phyloP scores from a whole-genome alignment of 2,888 invertebrate species.

The Eucera pruinosa region DNA sequence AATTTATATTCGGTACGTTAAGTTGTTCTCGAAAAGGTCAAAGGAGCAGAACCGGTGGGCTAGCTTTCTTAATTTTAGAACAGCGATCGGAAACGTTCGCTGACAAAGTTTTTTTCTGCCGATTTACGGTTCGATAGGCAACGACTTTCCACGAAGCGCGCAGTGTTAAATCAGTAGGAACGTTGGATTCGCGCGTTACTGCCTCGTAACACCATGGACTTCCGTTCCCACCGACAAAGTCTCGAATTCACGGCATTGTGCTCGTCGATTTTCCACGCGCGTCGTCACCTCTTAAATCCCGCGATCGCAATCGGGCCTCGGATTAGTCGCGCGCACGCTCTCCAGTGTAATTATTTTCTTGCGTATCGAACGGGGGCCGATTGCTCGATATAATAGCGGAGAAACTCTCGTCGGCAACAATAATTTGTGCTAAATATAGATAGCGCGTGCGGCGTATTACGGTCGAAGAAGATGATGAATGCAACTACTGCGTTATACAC shows the following conservation, averaged over 20 bases:
- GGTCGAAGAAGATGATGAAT: slow-evolving; percentile 41
- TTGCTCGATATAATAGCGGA: slow-evolving; percentile 72
- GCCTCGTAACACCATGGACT: neutral
- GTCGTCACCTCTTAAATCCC: slow-evolving; percentile 27
- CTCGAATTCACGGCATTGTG: slow-evolving; percentile 13
- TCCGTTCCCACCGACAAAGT: slow-evolving; percentile 16
- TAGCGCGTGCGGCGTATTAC: slow-evolving; percentile 67
- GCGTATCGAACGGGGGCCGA: slow-evolving; percentile 50
- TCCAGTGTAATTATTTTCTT: slow-evolving; percentile 71
- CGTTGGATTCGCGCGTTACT: neutral
- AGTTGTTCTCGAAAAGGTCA: slow-evolving; percentile 58
- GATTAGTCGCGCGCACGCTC: neutral
- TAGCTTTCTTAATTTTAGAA: slow-evolving; percentile 50
- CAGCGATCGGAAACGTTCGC: neutral
- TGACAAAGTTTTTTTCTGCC: neutral
- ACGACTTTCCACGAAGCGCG: neutral
- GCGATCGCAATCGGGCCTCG: slow-evolving; percentile 14
- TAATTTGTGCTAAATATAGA: slow-evolving; percentile 80
- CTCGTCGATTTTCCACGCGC: slow-evolving; percentile 18
- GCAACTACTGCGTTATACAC: neutral
- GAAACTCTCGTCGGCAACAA: slow-evolving; percentile 76
- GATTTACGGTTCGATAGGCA: neutral
- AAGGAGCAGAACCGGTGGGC: slow-evolving; percentile 44
- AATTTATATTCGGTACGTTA: no score
- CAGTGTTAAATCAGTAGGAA: neutral